phyloP scores from a whole-genome alignment of 2,797 vertebrate genomes.

The Nannoperca australis region DNA sequence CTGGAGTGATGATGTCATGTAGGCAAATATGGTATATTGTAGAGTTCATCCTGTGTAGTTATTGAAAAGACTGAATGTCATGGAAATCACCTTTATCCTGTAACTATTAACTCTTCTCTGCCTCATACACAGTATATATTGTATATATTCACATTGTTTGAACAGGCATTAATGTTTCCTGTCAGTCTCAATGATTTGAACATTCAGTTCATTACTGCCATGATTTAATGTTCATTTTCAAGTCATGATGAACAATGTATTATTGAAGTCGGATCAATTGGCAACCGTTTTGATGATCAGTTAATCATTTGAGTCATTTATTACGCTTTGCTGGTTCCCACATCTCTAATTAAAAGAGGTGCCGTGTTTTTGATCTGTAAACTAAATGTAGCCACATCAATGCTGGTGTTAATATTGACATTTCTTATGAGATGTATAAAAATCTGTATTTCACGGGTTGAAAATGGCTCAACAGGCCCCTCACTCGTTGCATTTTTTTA shows the following conservation, averaged over 20 bases:
- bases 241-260: not conserved
- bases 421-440: too few species aligned
- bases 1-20: slow-evolving; percentile 32
- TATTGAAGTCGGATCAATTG: too few species aligned
- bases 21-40: not conserved
- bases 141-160: not conserved
- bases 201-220: not conserved
- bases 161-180: not conserved
- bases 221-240: not conserved
- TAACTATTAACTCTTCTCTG: not conserved
- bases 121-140: not conserved
- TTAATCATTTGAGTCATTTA: not conserved
- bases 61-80: not conserved
- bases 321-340: not conserved
- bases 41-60: slow-evolving; percentile 9
- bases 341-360: not conserved
- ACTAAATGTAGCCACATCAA: too few species aligned
- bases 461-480: too few species aligned
- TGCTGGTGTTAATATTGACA: too few species aligned
- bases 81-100: not conserved
- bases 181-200: not conserved
- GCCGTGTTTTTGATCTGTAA: too few species aligned
- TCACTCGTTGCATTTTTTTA: too few species aligned
- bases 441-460: too few species aligned
- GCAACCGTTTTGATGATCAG: not conserved